Conservation (phyloP, 2,113 vertebrate species). For the Chinchilla lanigera region DNA sequence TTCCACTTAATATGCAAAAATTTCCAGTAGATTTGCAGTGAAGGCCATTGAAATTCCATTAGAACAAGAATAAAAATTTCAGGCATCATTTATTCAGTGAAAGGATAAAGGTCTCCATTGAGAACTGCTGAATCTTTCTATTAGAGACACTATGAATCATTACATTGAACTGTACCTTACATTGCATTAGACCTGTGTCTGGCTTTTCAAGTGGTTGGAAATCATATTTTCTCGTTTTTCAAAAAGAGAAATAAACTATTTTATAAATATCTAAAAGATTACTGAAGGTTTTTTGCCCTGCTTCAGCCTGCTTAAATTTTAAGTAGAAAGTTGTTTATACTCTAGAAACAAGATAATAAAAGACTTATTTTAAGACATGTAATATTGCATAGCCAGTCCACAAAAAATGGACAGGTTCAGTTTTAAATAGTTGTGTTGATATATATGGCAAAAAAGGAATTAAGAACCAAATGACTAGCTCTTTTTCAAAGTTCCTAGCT, state of each 20-base stretch:
- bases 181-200: slow-evolving; percentile 79
- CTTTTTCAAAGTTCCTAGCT: slow-evolving; percentile 62
- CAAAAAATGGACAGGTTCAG: background rate
- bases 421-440: slow-evolving; percentile 63
- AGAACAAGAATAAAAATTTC: slow-evolving; percentile 99
- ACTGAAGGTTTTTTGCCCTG: slow-evolving; percentile 58
- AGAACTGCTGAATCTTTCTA: slow-evolving; percentile 99
- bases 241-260: slow-evolving; percentile 71
- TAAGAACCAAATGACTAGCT: slow-evolving; percentile 38
- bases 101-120: slow-evolving; percentile 93
- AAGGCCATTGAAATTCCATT: slow-evolving; percentile 99
- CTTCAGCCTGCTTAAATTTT: slow-evolving; percentile 60
- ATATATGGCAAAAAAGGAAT: slow-evolving; percentile 36
- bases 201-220: slow-evolving; percentile 79
- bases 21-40: slow-evolving; percentile 99
- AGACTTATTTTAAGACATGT: slow-evolving; percentile 58
- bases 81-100: slow-evolving; percentile 99
- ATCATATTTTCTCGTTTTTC: slow-evolving; percentile 73
- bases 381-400: background rate
- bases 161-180: slow-evolving; percentile 86
- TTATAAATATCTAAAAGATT: slow-evolving; percentile 59
- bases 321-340: slow-evolving; percentile 62
- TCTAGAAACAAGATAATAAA: slow-evolving; percentile 56
- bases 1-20: slow-evolving; percentile 99
- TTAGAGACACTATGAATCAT: slow-evolving; percentile 95